Evolutionary conservation across 2,113 vertebrate species (phyloP).

Genomic region (Globicephala melas): DNA sequence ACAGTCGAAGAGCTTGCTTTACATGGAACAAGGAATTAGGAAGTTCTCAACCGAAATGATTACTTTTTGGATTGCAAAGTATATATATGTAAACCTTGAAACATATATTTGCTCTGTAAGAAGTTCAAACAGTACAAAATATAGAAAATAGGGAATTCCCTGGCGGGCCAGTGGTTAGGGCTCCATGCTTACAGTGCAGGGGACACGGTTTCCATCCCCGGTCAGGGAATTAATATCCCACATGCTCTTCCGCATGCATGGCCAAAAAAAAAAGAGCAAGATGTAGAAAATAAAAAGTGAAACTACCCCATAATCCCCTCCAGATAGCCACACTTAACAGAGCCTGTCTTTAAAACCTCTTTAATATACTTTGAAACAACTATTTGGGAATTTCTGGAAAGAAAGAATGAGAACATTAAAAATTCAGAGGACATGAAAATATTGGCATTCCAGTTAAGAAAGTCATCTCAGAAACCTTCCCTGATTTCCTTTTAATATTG

Average conservation of each 20-base stretch:
- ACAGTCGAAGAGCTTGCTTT: background rate
- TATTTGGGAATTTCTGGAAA: background rate
- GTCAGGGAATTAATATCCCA: too few species aligned
- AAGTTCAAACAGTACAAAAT: background rate
- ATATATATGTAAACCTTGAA: background rate
- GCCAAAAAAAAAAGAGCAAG: too few species aligned
- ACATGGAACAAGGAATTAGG: background rate
- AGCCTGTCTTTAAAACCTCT: background rate
- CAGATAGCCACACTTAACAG: background rate
- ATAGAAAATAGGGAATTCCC: background rate
- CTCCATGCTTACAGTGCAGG: too few species aligned
- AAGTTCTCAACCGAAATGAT: background rate
- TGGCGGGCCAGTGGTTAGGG: too few species aligned
- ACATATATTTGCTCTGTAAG: background rate
- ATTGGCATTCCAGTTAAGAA: background rate
- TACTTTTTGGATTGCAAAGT: background rate
- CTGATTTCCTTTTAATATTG: background rate
- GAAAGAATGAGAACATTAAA: background rate
- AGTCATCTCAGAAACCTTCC: background rate
- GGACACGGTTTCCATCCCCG: too few species aligned
- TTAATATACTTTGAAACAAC: background rate
- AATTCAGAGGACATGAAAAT: background rate
- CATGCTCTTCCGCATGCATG: too few species aligned
- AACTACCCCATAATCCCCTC: background rate
- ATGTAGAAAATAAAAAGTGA: too few species aligned